These are phyloP conservation scores for Nephrotoma guestfalica DNA, from an alignment of 2,888 invertebrate species.

Conservation along the genomic window DNA sequence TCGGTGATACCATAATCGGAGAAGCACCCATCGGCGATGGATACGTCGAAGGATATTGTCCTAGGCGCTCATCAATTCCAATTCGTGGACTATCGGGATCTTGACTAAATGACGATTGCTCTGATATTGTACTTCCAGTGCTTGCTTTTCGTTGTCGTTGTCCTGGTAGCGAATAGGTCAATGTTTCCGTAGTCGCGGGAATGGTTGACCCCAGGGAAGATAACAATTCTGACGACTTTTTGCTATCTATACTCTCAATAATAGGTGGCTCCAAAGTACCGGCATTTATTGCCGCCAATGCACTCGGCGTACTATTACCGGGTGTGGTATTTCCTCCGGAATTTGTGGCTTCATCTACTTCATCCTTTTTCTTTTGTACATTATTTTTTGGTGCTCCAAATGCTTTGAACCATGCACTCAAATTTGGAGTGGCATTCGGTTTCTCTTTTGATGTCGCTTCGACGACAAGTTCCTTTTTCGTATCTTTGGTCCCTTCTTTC, in stretches of 20 bases:
- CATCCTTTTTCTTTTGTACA: conserved; percentile 41
- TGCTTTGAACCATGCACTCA: conserved; percentile 86
- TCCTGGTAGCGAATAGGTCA: conserved; percentile 19
- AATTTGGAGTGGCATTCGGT: conserved; percentile 64
- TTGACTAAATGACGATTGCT: conserved; percentile 64
- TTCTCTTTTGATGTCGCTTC: conserved; percentile 30
- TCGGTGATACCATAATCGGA: conserved; percentile 56
- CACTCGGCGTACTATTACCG: background rate
- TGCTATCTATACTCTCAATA: conserved; percentile 11
- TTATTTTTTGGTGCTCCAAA: conserved; percentile 65
- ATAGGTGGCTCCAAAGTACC: conserved; percentile 4
- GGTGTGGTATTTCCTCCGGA: conserved; percentile 16
- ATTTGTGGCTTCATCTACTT: conserved; percentile 27
- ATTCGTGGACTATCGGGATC: conserved; percentile 57
- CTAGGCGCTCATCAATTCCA: conserved; percentile 42
- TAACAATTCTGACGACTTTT: conserved; percentile 20
- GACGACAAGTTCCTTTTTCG: conserved; percentile 17
- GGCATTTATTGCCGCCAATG: background rate
- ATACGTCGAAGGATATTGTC: conserved; percentile 53
- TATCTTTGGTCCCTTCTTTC: conserved; percentile 15
- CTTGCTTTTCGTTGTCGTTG: conserved; percentile 53
- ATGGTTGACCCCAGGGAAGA: background rate
- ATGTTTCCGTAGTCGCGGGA: background rate
- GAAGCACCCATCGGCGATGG: conserved; percentile 59
- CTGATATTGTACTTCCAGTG: conserved; percentile 66